Evolutionary conservation across 2,888 invertebrate species (phyloP).

Genomic region (Dasypolia templi): DNA sequence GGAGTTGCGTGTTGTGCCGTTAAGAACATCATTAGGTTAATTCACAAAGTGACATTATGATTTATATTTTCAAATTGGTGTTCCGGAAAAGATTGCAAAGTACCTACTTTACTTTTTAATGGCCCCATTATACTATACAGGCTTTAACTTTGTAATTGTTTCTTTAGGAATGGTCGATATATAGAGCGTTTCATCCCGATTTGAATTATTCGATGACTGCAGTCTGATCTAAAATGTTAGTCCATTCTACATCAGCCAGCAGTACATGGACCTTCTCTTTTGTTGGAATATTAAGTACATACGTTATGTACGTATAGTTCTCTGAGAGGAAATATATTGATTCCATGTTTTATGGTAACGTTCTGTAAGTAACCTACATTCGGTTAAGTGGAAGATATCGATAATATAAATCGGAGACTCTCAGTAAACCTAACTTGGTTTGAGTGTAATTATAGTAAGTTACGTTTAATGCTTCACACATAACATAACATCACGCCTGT

Average conservation of each 20-base stretch:
- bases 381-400: neutral
- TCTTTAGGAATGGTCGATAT: neutral
- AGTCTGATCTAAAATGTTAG: neutral
- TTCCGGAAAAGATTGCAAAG: conserved; percentile 9
- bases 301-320: neutral
- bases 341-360: neutral
- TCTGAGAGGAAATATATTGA: neutral
- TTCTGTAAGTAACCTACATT: neutral
- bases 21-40: conserved; percentile 42
- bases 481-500: too few species aligned
- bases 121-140: neutral
- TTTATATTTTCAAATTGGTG: conserved; percentile 35
- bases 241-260: too few species aligned
- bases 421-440: neutral
- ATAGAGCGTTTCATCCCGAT: neutral
- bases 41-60: conserved; percentile 43
- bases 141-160: neutral
- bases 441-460: neutral
- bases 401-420: neutral
- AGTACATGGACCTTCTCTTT: neutral
- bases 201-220: neutral
- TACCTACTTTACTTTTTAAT: conserved; percentile 2
- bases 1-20: conserved; percentile 36
- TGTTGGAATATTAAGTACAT: neutral
- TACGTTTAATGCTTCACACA: neutral